Evolutionary conservation across 1,140 invertebrate genomes (phyloP).

Genomic region (Bombus pascuorum): DNA sequence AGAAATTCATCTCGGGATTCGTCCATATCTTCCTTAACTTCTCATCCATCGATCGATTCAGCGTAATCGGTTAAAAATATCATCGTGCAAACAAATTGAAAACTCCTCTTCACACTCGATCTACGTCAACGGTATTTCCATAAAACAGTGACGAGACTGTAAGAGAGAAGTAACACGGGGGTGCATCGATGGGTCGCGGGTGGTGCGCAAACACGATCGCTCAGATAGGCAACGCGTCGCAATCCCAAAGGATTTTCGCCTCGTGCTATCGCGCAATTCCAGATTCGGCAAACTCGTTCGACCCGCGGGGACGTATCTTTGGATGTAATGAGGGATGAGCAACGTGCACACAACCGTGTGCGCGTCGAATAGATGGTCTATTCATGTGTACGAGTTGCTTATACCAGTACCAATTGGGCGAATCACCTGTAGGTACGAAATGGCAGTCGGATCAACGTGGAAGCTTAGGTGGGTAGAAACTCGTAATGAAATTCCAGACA

Average conservation of each 20-base stretch:
- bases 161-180: not conserved
- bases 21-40: not conserved
- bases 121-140: not conserved
- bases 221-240: not conserved
- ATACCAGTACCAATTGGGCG: conserved; percentile 23
- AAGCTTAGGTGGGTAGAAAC: conserved; percentile 65
- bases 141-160: conserved; percentile 14
- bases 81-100: not conserved
- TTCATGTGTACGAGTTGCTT: conserved; percentile 50
- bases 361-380: not conserved
- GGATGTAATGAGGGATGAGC: conserved; percentile 49
- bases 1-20: too few species aligned
- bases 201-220: conserved; percentile 37
- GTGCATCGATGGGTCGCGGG: conserved; percentile 12
- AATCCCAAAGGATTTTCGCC: conserved; percentile 51
- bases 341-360: conserved; percentile 10
- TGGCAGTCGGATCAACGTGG: conserved; percentile 51
- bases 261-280: conserved; percentile 43
- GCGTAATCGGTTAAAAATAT: not conserved
- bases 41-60: not conserved
- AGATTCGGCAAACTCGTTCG: conserved; percentile 60
- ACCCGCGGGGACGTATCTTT: conserved; percentile 43
- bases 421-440: conserved; percentile 48
- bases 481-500: conserved; percentile 74
- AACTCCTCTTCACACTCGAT: not conserved